Evolutionary conservation across 2,113 vertebrate genomes (phyloP), one percentile per base, ranked within the genome.

Genomic region (Tiliqua scincoides): DNA sequence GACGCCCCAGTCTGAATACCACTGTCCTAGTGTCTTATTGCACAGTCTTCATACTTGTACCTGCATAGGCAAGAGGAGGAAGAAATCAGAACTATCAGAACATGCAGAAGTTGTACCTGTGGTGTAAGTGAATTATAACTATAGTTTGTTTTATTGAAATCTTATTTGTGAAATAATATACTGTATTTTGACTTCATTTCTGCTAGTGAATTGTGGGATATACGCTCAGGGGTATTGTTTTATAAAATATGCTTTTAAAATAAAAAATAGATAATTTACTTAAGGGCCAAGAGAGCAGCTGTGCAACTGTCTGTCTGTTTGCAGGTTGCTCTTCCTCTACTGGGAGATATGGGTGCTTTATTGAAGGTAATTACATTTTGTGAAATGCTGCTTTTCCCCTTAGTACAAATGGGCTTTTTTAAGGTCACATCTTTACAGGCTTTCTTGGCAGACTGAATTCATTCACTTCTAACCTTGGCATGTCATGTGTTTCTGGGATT

Each of bases 281-380:
- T 67, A 9, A 72, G 54, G 54, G 20, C 54, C 32, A 84, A 89
- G 20, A 76, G 21, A 77, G 17, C 0, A 21, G 1, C 25, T 40
- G 10, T 67, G 11, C 43, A 57, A 85, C 9, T 85, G 54, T 76
- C 7, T 89, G 85, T 86, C 91, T 75, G 61, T 80, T 94, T 91
- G 91, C 94, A 99, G 99, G 97, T 98, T 89, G 98, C 99, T 76
- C 96, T 99, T 92, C 99, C 99, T 70, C 98, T 99, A 79, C 94
- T 99, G 88, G 97, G 98, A 95, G 99, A 99, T 89, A 97, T 98
- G 89, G 96, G 98, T 27, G 93, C 97, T 88, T 91, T 98, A 88
- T 90, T 99, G 61, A 99, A 99, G 98, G 99, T 99, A 98, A 86
- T 81, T 1, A 10, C 27, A 82, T 88, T 52, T 59, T 86, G 23